Evolutionary conservation across 1,140 invertebrate species (phyloP).

Genomic region (Cherax quadricarinatus): DNA sequence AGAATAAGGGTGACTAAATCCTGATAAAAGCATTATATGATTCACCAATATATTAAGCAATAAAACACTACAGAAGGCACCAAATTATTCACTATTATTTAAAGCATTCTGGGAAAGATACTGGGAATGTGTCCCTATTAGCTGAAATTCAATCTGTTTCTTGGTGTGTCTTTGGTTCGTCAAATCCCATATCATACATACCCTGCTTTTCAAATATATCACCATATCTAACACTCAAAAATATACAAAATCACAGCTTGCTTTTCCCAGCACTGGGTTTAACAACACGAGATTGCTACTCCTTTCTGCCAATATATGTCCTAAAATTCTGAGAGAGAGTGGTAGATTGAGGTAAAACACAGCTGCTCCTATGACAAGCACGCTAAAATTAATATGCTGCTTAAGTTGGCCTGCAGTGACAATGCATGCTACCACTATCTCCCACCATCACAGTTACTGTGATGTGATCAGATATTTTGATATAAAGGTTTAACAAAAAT

Average conservation of each 20-base stretch:
- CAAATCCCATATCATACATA: slow-evolving; percentile 62
- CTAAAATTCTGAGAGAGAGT: slow-evolving; percentile 24
- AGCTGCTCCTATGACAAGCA: not conserved
- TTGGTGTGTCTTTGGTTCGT: slow-evolving; percentile 63
- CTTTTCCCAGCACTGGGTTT: slow-evolving; percentile 60
- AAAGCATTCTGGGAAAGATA: slow-evolving; percentile 50
- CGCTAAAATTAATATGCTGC: not conserved
- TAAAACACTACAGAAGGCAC: slow-evolving; percentile 59
- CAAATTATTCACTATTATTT: slow-evolving; percentile 42
- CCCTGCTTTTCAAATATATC: slow-evolving; percentile 56
- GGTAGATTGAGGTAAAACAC: slow-evolving; percentile 47
- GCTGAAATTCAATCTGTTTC: slow-evolving; percentile 54
- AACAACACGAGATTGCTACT: slow-evolving; percentile 60
- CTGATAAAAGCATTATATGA: slow-evolving; percentile 26
- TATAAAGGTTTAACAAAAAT: slow-evolving; percentile 5
- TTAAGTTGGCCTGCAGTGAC: slow-evolving; percentile 25
- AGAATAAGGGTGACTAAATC: slow-evolving; percentile 37
- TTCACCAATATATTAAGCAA: slow-evolving; percentile 50
- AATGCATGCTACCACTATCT: slow-evolving; percentile 35
- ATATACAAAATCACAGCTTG: slow-evolving; percentile 72
- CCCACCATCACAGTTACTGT: slow-evolving; percentile 25
- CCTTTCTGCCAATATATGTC: slow-evolving; percentile 29
- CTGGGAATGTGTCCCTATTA: slow-evolving; percentile 67
- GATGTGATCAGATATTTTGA: slow-evolving; percentile 32
- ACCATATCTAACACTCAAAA: slow-evolving; percentile 60